Evolutionary conservation across 2,113 vertebrate genomes (phyloP).

Genomic region (Bombycilla garrulus): DNA sequence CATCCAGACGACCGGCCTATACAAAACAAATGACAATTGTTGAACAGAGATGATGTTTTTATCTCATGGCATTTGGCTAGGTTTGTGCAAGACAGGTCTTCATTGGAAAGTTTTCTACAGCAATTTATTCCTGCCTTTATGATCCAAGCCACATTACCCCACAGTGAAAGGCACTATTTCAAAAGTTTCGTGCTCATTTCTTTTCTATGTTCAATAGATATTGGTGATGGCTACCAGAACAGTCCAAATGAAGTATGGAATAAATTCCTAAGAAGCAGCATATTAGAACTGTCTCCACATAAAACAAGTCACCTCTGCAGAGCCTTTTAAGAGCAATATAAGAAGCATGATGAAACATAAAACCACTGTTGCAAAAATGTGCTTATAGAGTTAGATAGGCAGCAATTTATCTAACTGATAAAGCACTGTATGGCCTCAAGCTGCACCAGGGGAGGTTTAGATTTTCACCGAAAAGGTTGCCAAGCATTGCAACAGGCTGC

Average conservation of each 20-base stretch:
- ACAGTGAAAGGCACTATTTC: background rate
- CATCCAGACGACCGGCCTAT: conserved; percentile 82
- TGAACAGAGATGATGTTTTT: background rate
- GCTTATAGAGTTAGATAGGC: background rate
- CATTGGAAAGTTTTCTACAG: background rate
- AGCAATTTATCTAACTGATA: background rate
- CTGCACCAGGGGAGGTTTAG: background rate
- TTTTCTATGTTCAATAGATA: background rate
- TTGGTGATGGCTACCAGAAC: background rate
- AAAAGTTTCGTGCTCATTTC: background rate
- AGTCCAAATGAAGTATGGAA: background rate
- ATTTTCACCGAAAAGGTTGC: background rate
- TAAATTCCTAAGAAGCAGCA: background rate
- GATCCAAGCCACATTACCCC: rapidly evolving
- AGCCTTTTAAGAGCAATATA: background rate
- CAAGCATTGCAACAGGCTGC: background rate
- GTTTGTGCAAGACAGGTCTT: background rate
- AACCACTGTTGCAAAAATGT: background rate
- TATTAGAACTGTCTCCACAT: background rate
- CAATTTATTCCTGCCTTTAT: background rate
- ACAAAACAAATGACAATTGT: background rate
- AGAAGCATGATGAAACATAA: background rate
- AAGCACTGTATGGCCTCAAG: background rate
- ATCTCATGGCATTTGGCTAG: background rate
- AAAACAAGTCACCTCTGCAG: background rate